Evolutionary conservation across 2,797 vertebrate genomes (phyloP).

Genomic region (Telmatherina bonti): DNA sequence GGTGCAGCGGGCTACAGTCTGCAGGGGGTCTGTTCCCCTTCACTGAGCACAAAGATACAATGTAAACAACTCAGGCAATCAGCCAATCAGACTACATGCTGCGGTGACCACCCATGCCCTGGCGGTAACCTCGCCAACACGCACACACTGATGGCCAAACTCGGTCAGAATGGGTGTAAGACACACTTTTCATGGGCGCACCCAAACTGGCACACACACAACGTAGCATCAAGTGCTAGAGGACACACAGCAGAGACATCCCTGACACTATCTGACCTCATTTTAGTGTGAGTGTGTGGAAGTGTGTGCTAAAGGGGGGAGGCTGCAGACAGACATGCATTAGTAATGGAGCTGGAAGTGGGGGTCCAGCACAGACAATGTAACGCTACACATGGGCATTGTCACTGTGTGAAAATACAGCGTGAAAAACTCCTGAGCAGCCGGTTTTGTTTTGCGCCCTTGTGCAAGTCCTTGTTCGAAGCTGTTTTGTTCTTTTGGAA

Average conservation of each 20-base stretch:
- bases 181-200: conserved; percentile 11
- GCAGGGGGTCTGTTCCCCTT: conserved; percentile 75
- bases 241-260: conserved; percentile 58
- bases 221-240: conserved; percentile 40
- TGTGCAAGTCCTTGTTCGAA: conserved; percentile 53
- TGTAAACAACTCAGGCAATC: conserved; percentile 64
- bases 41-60: conserved; percentile 63
- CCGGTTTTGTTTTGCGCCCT: conserved; percentile 50
- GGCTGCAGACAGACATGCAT: conserved; percentile 71
- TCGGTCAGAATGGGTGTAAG: conserved; percentile 18
- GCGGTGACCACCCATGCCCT: conserved; percentile 59
- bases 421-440: conserved; percentile 39
- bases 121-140: conserved; percentile 50
- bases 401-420: conserved; percentile 44
- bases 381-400: conserved; percentile 16
- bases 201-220: conserved; percentile 6
- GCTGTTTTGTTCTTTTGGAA: conserved; percentile 54
- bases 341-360: conserved; percentile 63
- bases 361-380: conserved; percentile 18
- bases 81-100: conserved; percentile 64
- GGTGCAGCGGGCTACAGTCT: conserved; percentile 61
- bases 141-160: conserved; percentile 17
- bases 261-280: conserved; percentile 68
- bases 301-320: conserved; percentile 48
- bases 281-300: conserved; percentile 48